Evolutionary conservation across 2,888 invertebrate genomes (phyloP).

Genomic region (Pterostichus madidus): DNA sequence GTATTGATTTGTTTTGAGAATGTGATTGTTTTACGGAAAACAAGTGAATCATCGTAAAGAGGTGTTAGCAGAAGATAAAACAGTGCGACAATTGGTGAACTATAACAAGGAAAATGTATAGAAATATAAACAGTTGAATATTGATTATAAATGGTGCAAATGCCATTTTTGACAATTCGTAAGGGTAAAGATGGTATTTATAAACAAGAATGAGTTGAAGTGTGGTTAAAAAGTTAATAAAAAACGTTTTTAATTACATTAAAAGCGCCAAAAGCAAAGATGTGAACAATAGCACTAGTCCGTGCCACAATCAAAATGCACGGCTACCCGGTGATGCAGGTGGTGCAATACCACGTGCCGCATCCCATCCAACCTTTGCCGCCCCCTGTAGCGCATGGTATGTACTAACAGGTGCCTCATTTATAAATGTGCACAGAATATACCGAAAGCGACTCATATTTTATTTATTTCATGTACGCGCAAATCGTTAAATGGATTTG

Average conservation of each 20-base stretch:
- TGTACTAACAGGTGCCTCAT: slow-evolving; percentile 68
- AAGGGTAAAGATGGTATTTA: background rate
- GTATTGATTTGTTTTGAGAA: slow-evolving; percentile 15
- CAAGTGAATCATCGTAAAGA: background rate
- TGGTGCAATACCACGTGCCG: slow-evolving; percentile 83
- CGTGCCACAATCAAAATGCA: slow-evolving; percentile 77
- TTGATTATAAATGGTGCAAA: background rate
- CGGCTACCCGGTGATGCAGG: slow-evolving; percentile 84
- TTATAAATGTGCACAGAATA: slow-evolving; percentile 70
- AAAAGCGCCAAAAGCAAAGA: slow-evolving; percentile 47
- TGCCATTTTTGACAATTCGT: background rate
- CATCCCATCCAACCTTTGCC: slow-evolving; percentile 76
- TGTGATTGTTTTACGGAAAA: slow-evolving; percentile 1
- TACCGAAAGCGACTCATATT: background rate
- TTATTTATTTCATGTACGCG: background rate
- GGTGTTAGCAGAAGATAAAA: background rate
- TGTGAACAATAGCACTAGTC: slow-evolving; percentile 59
- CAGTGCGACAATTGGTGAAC: too few species aligned
- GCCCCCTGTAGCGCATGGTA: slow-evolving; percentile 73
- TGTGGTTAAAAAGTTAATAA: slow-evolving; percentile 12
- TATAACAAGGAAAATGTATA: too few species aligned
- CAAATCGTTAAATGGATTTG: slow-evolving; percentile 9
- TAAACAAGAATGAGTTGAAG: background rate
- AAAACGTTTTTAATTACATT: slow-evolving; percentile 38
- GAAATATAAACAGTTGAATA: background rate